Evolutionary conservation across 1,140 invertebrate species (phyloP), one percentile per base, ranked within the genome.

Genomic region (Vanessa tameamea): DNA sequence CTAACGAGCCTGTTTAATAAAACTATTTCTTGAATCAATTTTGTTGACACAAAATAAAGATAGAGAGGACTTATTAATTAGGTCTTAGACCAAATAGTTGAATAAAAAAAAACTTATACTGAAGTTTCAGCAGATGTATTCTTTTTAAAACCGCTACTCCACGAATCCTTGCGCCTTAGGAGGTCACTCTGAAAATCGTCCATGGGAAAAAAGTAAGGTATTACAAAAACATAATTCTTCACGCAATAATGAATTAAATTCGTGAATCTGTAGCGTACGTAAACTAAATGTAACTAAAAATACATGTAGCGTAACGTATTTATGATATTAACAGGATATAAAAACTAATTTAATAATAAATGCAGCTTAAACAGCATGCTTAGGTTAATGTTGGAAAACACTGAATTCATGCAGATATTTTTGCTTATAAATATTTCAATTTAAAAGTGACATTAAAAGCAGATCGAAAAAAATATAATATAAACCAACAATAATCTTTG

Each of bases 121-220:
- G 89, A 91, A 66, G 90, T 92, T 85, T 92, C 90, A 75, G 90
- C 87, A 50, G 89, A 91, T 9, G 82, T 82, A 67, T 88, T 89
- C 78, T 48, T 82, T 78, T 84, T 87, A 86, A 80, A 84, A 70
- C 81, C 80, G 63, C 83, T 84, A 77, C 85, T 87, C 90, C 90
- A 91, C 64, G 89, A 90, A 65, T 90, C 86, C 82, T 87, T 90
- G 64, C 87, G 82, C 74, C 83, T 89, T 77, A 89, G 72, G 13
- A 87, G 73, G 53, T 92, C 89, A 72, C 79, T 90, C 90, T 92
- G 89, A 79, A 89, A 88, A 84, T 73, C 53, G 75, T 73, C 76
- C 68, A 79, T 67, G 75, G 72, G 55, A 66, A 64, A 66, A 70
- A 51, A 57, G 15, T 69, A 69, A 66, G 67, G 53, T 47, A 9